Evolutionary conservation across 2,113 vertebrate species (phyloP), one percentile per base, ranked within the genome.

Genomic region (Daubentonia madagascariensis): DNA sequence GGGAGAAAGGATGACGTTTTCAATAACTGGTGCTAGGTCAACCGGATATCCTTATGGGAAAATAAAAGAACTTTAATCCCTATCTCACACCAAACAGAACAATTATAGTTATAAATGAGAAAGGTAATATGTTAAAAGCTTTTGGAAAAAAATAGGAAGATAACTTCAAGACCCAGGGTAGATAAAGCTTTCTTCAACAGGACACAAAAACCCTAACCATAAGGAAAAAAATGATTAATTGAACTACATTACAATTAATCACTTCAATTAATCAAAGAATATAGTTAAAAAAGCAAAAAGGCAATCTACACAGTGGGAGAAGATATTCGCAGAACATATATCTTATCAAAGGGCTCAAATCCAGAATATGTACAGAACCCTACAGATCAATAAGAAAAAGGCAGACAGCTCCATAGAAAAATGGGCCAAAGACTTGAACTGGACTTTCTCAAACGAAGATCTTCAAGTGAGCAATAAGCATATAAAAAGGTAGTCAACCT

Each of bases 121-220:
- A 72, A 70, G 32, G 20, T 23, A 87, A 84, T 78, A 37, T 85
- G 25, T 68, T 72, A 67, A 90, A 78, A 81, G 28, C 37, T 67
- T 90, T 83, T 67, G 50, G n/a, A 16, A 35, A 75, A 52, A 50
- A 32, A 54, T 18, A 68, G n/a, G 16, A 87, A 25, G 37, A n/a
- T 65, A 45, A 52, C 18, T 61, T 90, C 52, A 88, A 43, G 52
- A 89, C 23, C 12, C n/a, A 91, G 80, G 3, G 5, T 73, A 63
- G 63, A 89, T 37, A 93, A 65, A 96, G 40, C 48, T 96, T 91
- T 96, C 61, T 92, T 91, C 32, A 91, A 76, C 10, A 89, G 37
- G 65, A 73, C 40, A 59, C 23, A 68, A 40, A 63, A 95, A 76
- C 16, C 25, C 59, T 93, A 89, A 37, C 10, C 50, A 65, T 65